Conservation (phyloP, 1,140 invertebrate species). For the Periplaneta americana region DNA sequence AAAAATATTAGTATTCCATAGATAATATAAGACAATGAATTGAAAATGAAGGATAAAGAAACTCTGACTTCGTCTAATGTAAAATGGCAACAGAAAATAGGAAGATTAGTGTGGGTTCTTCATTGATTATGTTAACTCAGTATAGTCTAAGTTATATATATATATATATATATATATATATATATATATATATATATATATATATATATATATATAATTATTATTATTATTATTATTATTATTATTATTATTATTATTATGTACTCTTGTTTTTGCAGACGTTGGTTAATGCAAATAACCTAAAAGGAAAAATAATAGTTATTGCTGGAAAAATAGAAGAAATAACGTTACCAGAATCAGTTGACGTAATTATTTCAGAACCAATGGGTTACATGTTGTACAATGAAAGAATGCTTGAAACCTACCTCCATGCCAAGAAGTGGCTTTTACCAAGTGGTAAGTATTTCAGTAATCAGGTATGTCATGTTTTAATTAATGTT, state of each 20-base stretch:
- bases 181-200: too few species aligned
- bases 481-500: too few species aligned
- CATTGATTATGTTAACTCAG: too few species aligned
- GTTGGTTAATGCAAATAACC: slow-evolving; percentile 85
- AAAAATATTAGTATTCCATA: too few species aligned
- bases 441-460: slow-evolving; percentile 87
- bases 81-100: too few species aligned
- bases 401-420: slow-evolving; percentile 99
- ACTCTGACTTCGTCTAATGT: too few species aligned
- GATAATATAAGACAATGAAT: too few species aligned
- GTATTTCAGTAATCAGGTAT: background rate
- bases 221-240: background rate
- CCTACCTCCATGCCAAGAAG: slow-evolving; percentile 97
- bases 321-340: slow-evolving; percentile 99
- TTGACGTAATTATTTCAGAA: slow-evolving; percentile 97
- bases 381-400: slow-evolving; percentile 99
- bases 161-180: too few species aligned
- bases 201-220: too few species aligned
- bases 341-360: slow-evolving; percentile 88
- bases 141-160: too few species aligned
- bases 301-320: slow-evolving; percentile 81
- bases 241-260: background rate
- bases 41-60: too few species aligned
- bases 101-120: too few species aligned
- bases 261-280: slow-evolving; percentile 41